A percentile compares a stretch with the other conserved stretches of the same genome.
Conservation (phyloP, 2,113 vertebrate species). For the Siphamia tubifer region DNA sequence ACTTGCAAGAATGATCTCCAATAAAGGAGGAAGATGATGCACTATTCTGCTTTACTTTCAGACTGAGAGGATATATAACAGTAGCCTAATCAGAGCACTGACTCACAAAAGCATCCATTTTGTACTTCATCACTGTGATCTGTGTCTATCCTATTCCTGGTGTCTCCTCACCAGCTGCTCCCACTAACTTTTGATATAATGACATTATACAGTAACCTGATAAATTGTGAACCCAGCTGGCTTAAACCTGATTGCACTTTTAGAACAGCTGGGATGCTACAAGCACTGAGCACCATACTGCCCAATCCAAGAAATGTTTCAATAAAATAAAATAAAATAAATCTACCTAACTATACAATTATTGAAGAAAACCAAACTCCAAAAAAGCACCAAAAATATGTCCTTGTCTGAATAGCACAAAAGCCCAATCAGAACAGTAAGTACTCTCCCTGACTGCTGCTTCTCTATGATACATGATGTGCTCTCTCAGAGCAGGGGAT, state of each 20-base stretch:
- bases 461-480: neutral
- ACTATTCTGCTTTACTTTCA: conserved; percentile 11
- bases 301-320: neutral
- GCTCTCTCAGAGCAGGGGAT: neutral
- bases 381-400: no score
- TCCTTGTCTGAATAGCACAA: neutral
- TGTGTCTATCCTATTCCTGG: conserved; percentile 6
- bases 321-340: no score
- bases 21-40: conserved; percentile 8
- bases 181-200: conserved; percentile 55
- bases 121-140: conserved; percentile 23
- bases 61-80: neutral
- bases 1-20: neutral
- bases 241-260: conserved; percentile 45
- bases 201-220: conserved; percentile 39
- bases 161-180: conserved; percentile 57
- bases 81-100: conserved; percentile 30
- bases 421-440: neutral
- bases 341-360: neutral
- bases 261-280: conserved; percentile 40
- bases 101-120: conserved; percentile 29
- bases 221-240: conserved; percentile 50
- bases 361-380: neutral
- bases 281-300: neutral
- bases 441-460: neutral